Conservation (phyloP, 2,113 vertebrate species). For the Sander vitreus region DNA sequence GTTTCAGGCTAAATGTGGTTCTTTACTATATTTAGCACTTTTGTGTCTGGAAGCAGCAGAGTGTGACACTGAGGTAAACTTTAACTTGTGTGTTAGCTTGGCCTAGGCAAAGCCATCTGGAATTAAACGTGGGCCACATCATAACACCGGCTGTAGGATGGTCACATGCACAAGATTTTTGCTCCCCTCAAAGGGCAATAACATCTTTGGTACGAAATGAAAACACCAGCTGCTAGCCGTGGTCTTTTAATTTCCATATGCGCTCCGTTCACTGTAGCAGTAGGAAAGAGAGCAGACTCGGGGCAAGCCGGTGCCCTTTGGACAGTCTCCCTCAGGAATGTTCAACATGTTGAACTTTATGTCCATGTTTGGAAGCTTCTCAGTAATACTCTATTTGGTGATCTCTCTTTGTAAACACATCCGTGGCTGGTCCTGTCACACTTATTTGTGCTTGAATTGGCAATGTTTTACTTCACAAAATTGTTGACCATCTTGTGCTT, state of each 20-base stretch:
- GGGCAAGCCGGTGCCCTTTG: constrained; percentile 70
- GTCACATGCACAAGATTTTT: constrained; percentile 60
- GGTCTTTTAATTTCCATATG: constrained; percentile 73
- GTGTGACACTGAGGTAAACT: constrained; percentile 44
- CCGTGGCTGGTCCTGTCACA: constrained; percentile 17
- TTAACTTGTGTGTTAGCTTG: constrained; percentile 52
- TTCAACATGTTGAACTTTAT: constrained; percentile 66
- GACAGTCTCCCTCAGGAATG: constrained; percentile 72
- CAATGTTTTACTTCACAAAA: constrained; percentile 22
- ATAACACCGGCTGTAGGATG: constrained; percentile 46
- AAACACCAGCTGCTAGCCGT: constrained; percentile 73
- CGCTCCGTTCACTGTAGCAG: constrained; percentile 46
- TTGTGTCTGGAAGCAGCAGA: constrained; percentile 44
- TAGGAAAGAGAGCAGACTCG: constrained; percentile 56
- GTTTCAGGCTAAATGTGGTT: constrained; percentile 33
- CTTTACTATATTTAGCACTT: constrained; percentile 54
- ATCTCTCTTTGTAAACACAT: constrained; percentile 39
- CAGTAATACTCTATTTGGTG: constrained; percentile 31
- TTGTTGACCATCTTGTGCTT: constrained; percentile 21
- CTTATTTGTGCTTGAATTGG: constrained; percentile 41
- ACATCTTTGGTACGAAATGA: constrained; percentile 71
- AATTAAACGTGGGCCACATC: constrained; percentile 48
- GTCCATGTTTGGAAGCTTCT: constrained; percentile 74
- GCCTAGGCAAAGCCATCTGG: constrained; percentile 11
- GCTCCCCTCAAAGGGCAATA: constrained; percentile 67